A percentile compares a stretch with the other conserved stretches of the same genome.
These are phyloP conservation scores for Coecobrya sp. DNA, from an alignment of 2,888 invertebrate genomes.

Conservation along the genomic window DNA sequence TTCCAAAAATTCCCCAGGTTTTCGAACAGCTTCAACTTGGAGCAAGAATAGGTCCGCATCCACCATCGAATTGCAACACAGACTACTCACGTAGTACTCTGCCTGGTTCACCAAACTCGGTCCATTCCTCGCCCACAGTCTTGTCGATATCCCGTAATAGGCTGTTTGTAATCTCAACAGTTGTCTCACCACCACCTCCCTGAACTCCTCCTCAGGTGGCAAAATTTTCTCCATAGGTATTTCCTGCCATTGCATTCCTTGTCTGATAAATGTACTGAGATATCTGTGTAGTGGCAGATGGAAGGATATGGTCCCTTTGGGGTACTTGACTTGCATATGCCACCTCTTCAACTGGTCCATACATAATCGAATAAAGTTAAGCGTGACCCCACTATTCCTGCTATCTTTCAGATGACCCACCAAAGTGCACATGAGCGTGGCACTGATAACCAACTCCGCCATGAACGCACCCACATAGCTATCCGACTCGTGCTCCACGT, in stretches of 20 bases:
- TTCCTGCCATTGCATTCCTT: constrained; percentile 93
- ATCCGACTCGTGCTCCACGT: constrained; percentile 99
- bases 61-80: constrained; percentile 99
- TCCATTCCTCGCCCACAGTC: constrained; percentile 98
- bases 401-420: constrained; percentile 94
- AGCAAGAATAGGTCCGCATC: constrained; percentile 98
- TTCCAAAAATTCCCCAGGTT: constrained; percentile 59
- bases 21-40: constrained; percentile 90
- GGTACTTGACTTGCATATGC: constrained; percentile 92
- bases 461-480: constrained; percentile 99
- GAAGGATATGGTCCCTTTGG: constrained; percentile 96
- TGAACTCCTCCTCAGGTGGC: constrained; percentile 92
- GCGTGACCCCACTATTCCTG: constrained; percentile 91
- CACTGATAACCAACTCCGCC: constrained; percentile 98
- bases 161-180: constrained; percentile 89
- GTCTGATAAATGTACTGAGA: constrained; percentile 95
- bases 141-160: constrained; percentile 97
- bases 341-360: constrained; percentile 94
- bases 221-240: constrained; percentile 93
- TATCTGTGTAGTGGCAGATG: constrained; percentile 99
- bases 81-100: constrained; percentile 99
- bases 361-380: constrained; percentile 93
- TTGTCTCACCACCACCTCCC: constrained; percentile 88
- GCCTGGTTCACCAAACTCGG: constrained; percentile 99
- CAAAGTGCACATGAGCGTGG: constrained; percentile 99